Base-by-base conservation (phyloP, 2,888 invertebrate species). In the Torymus auratus region DNA sequence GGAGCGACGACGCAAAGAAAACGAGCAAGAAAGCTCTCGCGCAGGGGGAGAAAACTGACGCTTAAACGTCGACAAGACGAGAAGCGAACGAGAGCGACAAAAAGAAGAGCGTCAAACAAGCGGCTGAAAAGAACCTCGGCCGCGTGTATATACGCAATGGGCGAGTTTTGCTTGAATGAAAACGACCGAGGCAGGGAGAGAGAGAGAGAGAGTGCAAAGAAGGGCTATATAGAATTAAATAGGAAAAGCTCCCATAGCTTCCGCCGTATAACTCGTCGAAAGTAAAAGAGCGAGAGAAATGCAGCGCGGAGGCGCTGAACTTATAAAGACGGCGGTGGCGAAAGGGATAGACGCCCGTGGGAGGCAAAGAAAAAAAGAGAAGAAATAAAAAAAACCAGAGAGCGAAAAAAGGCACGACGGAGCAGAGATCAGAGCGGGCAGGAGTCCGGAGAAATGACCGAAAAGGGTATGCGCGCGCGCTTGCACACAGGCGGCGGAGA, bases 261-360 rank as follows among this genome's bases (percentile, higher is more conserved):
- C 55, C 64, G 41, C 41, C 5, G 41, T 41, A 41, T 41, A 64
- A 73, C 52, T 74, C 56, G 65, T 74, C 41, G 28, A 74, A 71
- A 75, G 28, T 28, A 20, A 69, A 73, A 68, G 67, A 56, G 72
- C 50, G 64, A 78, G 72, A 20, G 64, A 78, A 64, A 52, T 58
- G 14, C 15, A 58, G 28, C 7, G 28, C 7, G 65, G 56, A 41
- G 14, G 28, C 14, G 28, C 17, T 1, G 72, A 58, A 41, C 15
- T 74, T 58, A 74, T 58, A 61, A 52, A 68, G 60, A 15, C 10
- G 50, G 20, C 7, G 41, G 41, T 41, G 41, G 41, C 41, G 41
- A 41, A 41, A 41, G 41, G 41, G 41, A 41, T 41, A 41, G 41
- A 41, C 41, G 41, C 41, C 41, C 41, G 41, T 41, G 41, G 41